Conservation (phyloP, 92 coral and sea anemone species). For the Meandrina meandrites region DNA sequence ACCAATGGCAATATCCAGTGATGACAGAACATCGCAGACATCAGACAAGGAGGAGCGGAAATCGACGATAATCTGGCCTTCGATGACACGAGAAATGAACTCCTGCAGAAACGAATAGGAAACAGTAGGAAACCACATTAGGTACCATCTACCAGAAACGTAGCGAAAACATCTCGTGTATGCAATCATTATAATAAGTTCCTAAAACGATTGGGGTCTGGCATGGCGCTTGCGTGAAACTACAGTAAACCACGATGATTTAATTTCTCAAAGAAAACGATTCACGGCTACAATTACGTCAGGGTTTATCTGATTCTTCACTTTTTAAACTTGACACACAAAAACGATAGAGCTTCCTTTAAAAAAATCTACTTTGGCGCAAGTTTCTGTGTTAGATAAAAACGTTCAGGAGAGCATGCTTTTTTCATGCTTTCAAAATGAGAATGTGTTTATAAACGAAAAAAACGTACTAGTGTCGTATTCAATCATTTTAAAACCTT, state of each 20-base stretch:
- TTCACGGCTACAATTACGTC: not conserved
- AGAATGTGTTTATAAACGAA: too few relatives aligned
- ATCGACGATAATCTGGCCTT: slow-evolving; percentile 49
- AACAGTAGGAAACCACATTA: not conserved
- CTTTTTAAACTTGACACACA: not conserved
- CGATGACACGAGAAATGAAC: slow-evolving; percentile 27
- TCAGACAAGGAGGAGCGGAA: slow-evolving; percentile 61
- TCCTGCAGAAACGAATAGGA: slow-evolving; percentile 1
- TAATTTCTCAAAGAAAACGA: too few relatives aligned
- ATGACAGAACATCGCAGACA: slow-evolving; percentile 73
- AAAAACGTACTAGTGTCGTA: too few relatives aligned
- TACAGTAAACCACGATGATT: not conserved
- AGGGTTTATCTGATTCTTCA: not conserved
- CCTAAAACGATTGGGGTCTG: not conserved
- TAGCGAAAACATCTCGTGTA: not conserved
- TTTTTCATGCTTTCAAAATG: too few relatives aligned
- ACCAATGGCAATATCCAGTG: slow-evolving; percentile 84
- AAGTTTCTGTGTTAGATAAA: too few relatives aligned
- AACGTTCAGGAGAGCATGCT: too few relatives aligned
- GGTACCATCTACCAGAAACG: too few relatives aligned
- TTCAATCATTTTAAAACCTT: too few relatives aligned
- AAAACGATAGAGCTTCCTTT: not conserved
- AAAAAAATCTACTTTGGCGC: too few relatives aligned
- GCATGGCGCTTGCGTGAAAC: not conserved
- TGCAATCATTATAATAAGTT: not conserved